Evolutionary conservation across 2,113 vertebrate species (phyloP).

Genomic region (Peromyscus californicus): DNA sequence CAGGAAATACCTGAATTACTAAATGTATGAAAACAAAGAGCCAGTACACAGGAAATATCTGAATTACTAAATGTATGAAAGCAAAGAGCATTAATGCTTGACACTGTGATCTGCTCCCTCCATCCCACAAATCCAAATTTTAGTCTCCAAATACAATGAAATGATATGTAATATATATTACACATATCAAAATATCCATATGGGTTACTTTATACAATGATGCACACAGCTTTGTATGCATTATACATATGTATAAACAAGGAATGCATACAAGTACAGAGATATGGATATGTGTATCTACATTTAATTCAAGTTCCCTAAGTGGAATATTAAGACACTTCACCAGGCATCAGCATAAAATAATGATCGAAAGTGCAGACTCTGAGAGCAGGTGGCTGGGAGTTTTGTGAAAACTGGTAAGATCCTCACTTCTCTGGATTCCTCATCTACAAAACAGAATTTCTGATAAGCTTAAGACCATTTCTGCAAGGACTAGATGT

Average conservation of each 20-base stretch:
- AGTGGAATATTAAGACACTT: not conserved
- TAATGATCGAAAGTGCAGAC: not conserved
- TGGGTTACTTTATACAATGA: not conserved
- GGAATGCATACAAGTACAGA: not conserved
- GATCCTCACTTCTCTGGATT: not conserved
- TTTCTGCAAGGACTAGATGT: not conserved
- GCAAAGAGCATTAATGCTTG: not conserved
- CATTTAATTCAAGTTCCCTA: constrained; percentile 24
- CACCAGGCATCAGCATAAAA: not conserved
- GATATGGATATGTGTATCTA: not conserved
- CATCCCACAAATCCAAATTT: not conserved
- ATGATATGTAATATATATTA: not conserved
- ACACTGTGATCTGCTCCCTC: not conserved
- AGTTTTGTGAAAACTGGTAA: not conserved
- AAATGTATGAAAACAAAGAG: not conserved
- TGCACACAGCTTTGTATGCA: not conserved
- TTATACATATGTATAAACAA: not conserved
- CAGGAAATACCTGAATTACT: not conserved
- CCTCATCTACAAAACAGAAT: not conserved
- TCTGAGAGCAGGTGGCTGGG: not conserved
- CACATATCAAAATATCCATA: not conserved
- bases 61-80: not conserved
- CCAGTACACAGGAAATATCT: not conserved
- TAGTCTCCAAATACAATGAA: not conserved
- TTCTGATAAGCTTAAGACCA: not conserved